phyloP scores from a whole-genome alignment of 2,888 invertebrate genomes.

The Xylota segnis region DNA sequence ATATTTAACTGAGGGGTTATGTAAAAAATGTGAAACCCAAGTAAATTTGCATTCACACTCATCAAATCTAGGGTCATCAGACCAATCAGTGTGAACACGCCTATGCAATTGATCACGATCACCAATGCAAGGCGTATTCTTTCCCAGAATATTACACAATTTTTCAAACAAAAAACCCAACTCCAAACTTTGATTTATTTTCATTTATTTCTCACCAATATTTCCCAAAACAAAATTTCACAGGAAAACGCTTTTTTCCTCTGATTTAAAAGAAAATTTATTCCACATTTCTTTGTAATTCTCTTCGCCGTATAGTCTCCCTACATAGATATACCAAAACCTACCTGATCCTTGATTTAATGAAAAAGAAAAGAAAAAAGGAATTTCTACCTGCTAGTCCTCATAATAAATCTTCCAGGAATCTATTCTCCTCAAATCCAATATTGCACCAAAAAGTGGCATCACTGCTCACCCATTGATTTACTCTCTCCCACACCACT shows the following conservation, averaged over 20 bases:
- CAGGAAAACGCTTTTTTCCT: constrained; percentile 7
- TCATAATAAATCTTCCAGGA: constrained; percentile 60
- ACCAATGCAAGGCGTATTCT: not conserved
- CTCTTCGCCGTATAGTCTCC: constrained; percentile 8
- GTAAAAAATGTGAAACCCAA: no score
- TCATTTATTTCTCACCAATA: constrained; percentile 43
- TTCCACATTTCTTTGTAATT: constrained; percentile 34
- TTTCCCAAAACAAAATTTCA: constrained; percentile 6
- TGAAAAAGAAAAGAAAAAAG: constrained; percentile 46
- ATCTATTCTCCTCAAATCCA: constrained; percentile 12
- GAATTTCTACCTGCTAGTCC: constrained; percentile 65
- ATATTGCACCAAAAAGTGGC: constrained; percentile 69
- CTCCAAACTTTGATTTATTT: constrained; percentile 53
- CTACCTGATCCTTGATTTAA: constrained; percentile 60
- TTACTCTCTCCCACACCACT: constrained; percentile 59
- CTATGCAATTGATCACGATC: no score
- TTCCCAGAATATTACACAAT: constrained; percentile 3
- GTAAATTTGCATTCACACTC: no score
- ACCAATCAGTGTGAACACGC: no score
- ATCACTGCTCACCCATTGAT: constrained; percentile 66
- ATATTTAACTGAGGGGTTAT: no score
- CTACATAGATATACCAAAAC: not conserved
- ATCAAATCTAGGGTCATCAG: no score
- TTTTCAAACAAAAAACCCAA: not conserved
- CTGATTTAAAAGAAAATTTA: constrained; percentile 38